Base-by-base conservation (phyloP, 2,888 invertebrate species). In the Meiosimyza platycephala region DNA sequence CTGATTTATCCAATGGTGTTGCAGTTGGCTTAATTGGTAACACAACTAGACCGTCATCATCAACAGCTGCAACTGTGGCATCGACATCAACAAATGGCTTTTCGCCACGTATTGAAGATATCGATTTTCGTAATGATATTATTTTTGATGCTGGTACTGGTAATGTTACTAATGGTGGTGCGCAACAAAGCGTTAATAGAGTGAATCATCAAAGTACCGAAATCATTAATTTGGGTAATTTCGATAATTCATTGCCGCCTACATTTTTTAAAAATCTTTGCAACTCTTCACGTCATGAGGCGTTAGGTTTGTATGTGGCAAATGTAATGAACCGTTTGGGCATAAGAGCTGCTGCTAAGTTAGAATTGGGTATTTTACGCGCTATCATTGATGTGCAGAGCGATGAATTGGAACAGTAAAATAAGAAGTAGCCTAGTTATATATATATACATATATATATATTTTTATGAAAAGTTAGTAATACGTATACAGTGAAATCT, bases 181-280 rank as follows among this genome's bases (percentile, higher is more conserved):
- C 55, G 13, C 63, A 52, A 28, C 48, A 70, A 12, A 18, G 48
- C 51, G 47, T 40, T 13, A 62, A 51, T 60, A 69, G 69, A 51
- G 63, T 62, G 2, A 15, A 70, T 63, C 16, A 12, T 16, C 40
- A 69, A 33, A 48, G 75, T 50, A 74, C 77, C 6, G 81, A 84
- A 57, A 83, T 84, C 28, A 85, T 85, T 1, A 85, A 85, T 76
- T 76, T 85, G 71, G 85, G 85, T 4, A 85, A 85, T 74, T 85
- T 84, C 72, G 84, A 85, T 33, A 84, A 85, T 33, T 82, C 85
- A 54, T 78, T 86, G 75, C 85, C 86, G 62, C 86, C 85, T 18
- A 85, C 86, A 70, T 86, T 86, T 77, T 86, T 86, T 54, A 86
- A 86, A 74, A 85, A 86, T 80, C 80, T 86, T 33, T 86, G 86